Base-by-base conservation (phyloP, 2,888 invertebrate genomes). In the Nomada fabriciana region DNA sequence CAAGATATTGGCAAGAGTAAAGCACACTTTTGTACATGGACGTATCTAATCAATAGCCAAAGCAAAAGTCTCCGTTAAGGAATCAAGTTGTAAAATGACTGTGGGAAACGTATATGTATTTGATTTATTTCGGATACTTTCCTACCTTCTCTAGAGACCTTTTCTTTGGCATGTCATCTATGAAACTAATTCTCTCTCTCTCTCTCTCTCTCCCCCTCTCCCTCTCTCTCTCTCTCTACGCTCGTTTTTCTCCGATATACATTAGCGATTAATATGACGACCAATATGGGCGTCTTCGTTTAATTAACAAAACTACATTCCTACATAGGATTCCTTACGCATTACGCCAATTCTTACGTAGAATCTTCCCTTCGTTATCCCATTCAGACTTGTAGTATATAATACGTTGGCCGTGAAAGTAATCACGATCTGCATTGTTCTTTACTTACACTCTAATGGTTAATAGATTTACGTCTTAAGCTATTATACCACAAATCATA, bases 21-120 rank as follows among this genome's bases (percentile, higher is more conserved):
- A 91, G 90, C 91, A 90, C 90, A 86, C 85, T 82, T 91, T 91
- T 91, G 90, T 91, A 91, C 91, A 91, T 91, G 89, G 87, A 90
- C 90, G 87, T 89, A 89, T 82, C 85, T 83, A 83, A 80, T 75
- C 76, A 53, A 20, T 65, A 53, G 67, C 29, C 73, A 55, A 60
- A 52, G 75, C 18, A 76, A 69, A 61, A 63, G 36, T 60, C 73
- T 50, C 70, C 23, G 23, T 47, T 10, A 23, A 36, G 47, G 7
- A 15, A 23, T 20, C 25, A 18, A 18, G 13, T 52, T 11, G 52
- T 52, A 11, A 5, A n/a, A 29, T 29, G 29, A 52, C 29, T 69
- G 43, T 52, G n/a, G 63, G 20, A 57, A 59, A 76, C 18, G 1
- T 25, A 18, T 59, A 76, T 29, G 1, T 18, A 18, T 59, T 23